Evolutionary conservation across 2,797 vertebrate genomes (phyloP).

Genomic region (Crossoptilon crossoptilon): DNA sequence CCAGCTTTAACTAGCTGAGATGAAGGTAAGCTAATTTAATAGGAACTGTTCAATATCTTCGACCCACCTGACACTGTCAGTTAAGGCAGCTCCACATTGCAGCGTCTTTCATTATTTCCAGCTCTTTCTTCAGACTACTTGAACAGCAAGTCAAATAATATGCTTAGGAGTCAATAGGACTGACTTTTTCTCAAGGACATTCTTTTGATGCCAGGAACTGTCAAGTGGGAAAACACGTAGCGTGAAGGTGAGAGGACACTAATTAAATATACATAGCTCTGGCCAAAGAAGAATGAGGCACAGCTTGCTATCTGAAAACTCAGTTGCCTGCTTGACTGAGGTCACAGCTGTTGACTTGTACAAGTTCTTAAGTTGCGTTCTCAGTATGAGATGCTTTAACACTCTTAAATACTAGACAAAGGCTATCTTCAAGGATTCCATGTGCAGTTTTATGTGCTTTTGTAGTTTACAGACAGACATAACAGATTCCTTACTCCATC

Average conservation of each 20-base stretch:
- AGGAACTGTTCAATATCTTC: conserved; percentile 82
- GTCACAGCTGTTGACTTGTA: conserved; percentile 89
- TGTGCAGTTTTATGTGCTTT: neutral
- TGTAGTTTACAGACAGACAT: neutral
- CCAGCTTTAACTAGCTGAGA: conserved; percentile 81
- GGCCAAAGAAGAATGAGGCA: conserved; percentile 91
- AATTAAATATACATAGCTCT: conserved; percentile 94
- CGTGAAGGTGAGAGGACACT: conserved; percentile 95
- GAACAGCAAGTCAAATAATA: conserved; percentile 83
- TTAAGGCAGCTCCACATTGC: conserved; percentile 73
- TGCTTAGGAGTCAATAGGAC: conserved; percentile 87
- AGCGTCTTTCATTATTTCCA: conserved; percentile 80
- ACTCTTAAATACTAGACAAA: conserved; percentile 51
- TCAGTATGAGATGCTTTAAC: conserved; percentile 41
- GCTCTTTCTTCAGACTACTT: conserved; percentile 82
- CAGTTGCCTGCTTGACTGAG: conserved; percentile 87
- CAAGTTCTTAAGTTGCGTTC: conserved; percentile 55
- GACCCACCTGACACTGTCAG: conserved; percentile 81
- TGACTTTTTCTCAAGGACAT: conserved; percentile 94
- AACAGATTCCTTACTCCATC: neutral
- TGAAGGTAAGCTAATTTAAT: conserved; percentile 83
- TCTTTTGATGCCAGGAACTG: conserved; percentile 94
- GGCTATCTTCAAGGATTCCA: conserved; percentile 33
- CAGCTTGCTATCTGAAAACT: conserved; percentile 94
- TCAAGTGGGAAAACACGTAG: conserved; percentile 91